Base-by-base conservation (phyloP, 1,140 invertebrate genomes). In the Aethina tumida region DNA sequence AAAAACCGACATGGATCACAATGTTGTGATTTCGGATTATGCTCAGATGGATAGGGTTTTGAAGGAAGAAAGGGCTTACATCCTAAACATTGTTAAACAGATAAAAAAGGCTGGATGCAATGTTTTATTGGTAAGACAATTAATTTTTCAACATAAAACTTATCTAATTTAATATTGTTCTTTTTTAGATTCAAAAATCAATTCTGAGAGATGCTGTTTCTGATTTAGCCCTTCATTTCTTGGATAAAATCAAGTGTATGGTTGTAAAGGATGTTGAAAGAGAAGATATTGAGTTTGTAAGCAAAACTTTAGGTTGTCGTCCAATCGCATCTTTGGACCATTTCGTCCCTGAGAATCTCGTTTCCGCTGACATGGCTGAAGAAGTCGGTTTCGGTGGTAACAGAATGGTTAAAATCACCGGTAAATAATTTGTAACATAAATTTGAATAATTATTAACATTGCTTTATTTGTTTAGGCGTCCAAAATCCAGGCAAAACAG, bases 1-100 rank as follows among this genome's bases (percentile, higher is more conserved):
- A 5, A 99, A 99, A 70, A 98, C 97, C 41, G 95, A 99, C 72
- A 99, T 99, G 94, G 96, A 99, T 59, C 94, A 97, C 66, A 90
- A 82, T 63, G 91, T 99, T 0, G 81, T 99, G 49, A 90, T 99
- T 6, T 94, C 93, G 0, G 97, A 99, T 63, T 99, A 99, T 60
- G 78, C 94, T 24, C 93, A 96, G 40, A 99, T 99, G 96, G 97
- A 99, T 66, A 75, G 96, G 40, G 90, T 99, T 1, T 60, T 99
- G n/a, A 86, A 95, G 60, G 97, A 99, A 67, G 97, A 99, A 66
- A 77, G 97, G 33, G 79, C 89, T 30, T 99, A 99, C 59, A 97
- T 99, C 53, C 70, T 99, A 13, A 97, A 99, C 53, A 96, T 99
- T 58, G 89, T 97, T 0, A 99, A 99, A 65, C 91, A 98, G 62